phyloP scores from a whole-genome alignment of 2,113 vertebrate genomes.

The Corythornis cristatus region DNA sequence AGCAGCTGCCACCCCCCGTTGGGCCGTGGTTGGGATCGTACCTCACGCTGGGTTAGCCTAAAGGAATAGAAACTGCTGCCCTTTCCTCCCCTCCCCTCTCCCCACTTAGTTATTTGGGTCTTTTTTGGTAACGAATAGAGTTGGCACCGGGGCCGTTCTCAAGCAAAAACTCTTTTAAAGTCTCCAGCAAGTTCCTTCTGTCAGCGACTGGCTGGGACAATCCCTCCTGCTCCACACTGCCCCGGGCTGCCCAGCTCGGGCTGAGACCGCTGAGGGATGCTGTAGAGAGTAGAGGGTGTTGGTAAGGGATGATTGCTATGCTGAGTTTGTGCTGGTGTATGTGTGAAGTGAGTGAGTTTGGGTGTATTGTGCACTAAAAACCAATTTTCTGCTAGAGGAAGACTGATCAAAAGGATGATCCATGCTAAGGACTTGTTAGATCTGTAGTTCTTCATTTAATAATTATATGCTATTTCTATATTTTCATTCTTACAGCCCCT shows the following conservation, averaged over 20 bases:
- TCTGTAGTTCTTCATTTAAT: slow-evolving; percentile 88
- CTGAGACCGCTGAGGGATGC: slow-evolving; percentile 53
- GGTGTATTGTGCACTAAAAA: slow-evolving; percentile 84
- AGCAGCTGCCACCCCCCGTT: slow-evolving; percentile 72
- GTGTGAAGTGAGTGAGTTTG: slow-evolving; percentile 92
- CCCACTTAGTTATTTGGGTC: not conserved
- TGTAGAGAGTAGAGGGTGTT: slow-evolving; percentile 88
- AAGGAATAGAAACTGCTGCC: slow-evolving; percentile 65
- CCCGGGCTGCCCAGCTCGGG: too few species aligned
- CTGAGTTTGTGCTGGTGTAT: slow-evolving; percentile 80
- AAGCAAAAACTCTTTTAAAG: slow-evolving; percentile 71
- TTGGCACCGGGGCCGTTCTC: slow-evolving; percentile 70
- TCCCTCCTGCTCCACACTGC: slow-evolving; percentile 53
- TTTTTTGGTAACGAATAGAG: slow-evolving; percentile 58
- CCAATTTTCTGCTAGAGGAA: slow-evolving; percentile 83
- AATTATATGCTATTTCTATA: slow-evolving; percentile 85
- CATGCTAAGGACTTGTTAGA: slow-evolving; percentile 88
- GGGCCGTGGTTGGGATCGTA: slow-evolving; percentile 74
- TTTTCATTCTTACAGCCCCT: slow-evolving; percentile 81
- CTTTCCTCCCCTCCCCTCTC: not conserved
- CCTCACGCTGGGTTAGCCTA: slow-evolving; percentile 75
- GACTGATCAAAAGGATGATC: slow-evolving; percentile 80
- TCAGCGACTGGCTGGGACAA: slow-evolving; percentile 80
- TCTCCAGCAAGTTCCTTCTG: slow-evolving; percentile 69
- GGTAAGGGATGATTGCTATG: slow-evolving; percentile 77